These are phyloP conservation scores for Xiphorhynchus elegans DNA, from an alignment of 2,113 vertebrate species.

Conservation along the genomic window DNA sequence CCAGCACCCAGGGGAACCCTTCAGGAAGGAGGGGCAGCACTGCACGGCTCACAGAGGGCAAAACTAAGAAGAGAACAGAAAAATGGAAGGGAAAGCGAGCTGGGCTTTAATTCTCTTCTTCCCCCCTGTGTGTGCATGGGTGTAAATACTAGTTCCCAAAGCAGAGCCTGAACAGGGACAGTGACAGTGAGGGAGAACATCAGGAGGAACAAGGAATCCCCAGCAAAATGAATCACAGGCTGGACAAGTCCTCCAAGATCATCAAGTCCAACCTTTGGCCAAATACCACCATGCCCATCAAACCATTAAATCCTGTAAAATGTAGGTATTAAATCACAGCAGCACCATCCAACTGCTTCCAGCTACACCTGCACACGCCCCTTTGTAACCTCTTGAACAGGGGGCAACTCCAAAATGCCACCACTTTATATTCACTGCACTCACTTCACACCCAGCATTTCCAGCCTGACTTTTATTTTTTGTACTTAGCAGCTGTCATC, in stretches of 20 bases:
- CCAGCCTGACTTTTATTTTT: neutral
- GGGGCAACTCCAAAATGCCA: neutral
- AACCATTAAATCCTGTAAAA: neutral
- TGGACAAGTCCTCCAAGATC: neutral
- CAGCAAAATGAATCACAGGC: neutral
- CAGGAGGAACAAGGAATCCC: neutral
- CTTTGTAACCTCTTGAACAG: neutral
- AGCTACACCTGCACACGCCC: neutral
- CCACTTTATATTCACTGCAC: neutral
- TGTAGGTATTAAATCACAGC: fast-evolving
- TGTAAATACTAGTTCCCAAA: neutral
- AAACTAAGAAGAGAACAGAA: neutral
- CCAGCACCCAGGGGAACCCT: neutral
- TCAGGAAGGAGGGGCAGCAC: neutral
- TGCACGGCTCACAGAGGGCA: neutral
- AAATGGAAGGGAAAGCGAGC: neutral
- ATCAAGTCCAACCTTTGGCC: neutral
- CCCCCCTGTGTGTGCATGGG: neutral
- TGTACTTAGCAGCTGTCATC: neutral
- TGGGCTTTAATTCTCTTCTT: neutral
- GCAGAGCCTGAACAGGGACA: neutral
- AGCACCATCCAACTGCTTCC: neutral
- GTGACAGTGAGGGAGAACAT: neutral
- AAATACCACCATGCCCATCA: neutral
- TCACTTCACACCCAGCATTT: neutral